Conservation (phyloP, 2,888 invertebrate genomes). For the Horisme vitalbata region DNA sequence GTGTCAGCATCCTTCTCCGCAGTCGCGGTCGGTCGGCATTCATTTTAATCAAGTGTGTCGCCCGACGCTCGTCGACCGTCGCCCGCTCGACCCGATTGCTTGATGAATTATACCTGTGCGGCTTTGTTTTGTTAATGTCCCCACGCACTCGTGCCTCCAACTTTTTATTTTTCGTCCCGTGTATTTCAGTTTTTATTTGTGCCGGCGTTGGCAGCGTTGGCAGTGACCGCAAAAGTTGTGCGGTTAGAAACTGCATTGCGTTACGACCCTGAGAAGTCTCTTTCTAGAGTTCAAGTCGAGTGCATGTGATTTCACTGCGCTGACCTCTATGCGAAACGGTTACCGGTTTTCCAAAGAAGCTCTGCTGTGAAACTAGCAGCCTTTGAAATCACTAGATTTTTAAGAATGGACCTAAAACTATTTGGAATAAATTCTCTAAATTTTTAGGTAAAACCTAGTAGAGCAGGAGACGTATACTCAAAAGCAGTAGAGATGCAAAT, state of each 20-base stretch:
- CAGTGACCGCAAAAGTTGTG: slow-evolving; percentile 14
- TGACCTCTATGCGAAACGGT: slow-evolving; percentile 11
- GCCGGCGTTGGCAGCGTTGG: neutral
- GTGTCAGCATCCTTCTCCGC: neutral
- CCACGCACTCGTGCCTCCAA: slow-evolving; percentile 15
- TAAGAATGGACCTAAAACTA: no score
- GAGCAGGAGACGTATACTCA: neutral
- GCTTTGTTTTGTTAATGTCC: slow-evolving; percentile 30
- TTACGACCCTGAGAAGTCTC: slow-evolving; percentile 17
- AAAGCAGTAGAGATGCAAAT: neutral
- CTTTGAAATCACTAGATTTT: no score
- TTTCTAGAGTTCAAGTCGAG: slow-evolving; percentile 6
- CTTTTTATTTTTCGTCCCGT: slow-evolving; percentile 14
- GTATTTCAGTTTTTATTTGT: slow-evolving; percentile 4
- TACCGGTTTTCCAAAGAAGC: slow-evolving; percentile 4
- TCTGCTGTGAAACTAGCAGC: no score
- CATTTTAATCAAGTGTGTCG: slow-evolving; percentile 63
- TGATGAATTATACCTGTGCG: slow-evolving; percentile 52
- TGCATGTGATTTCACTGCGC: slow-evolving; percentile 12
- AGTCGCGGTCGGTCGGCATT: slow-evolving; percentile 41
- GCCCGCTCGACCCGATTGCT: slow-evolving; percentile 45
- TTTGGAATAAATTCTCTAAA: no score
- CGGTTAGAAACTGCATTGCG: slow-evolving; percentile 21
- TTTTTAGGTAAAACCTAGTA: no score
- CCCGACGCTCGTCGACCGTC: slow-evolving; percentile 9